phyloP scores from a whole-genome alignment of 2,888 invertebrate genomes.

The Campaea margaritaria region DNA sequence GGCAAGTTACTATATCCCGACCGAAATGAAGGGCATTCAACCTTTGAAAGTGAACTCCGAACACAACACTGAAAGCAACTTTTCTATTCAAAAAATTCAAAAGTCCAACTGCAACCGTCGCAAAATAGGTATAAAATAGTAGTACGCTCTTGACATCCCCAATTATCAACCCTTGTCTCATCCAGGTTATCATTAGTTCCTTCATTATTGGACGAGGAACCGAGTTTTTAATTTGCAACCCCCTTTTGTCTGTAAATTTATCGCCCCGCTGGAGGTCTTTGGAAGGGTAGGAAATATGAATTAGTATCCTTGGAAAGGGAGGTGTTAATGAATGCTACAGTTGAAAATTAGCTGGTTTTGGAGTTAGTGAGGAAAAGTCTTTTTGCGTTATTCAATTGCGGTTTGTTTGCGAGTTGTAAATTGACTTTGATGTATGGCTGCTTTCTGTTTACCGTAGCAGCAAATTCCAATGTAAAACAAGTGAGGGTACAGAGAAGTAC shows the following conservation, averaged over 20 bases:
- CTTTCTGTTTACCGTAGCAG: background rate
- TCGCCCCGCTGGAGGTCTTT: constrained; percentile 72
- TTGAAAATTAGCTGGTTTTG: constrained; percentile 48
- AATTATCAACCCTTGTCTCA: constrained; percentile 40
- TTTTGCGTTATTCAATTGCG: constrained; percentile 15
- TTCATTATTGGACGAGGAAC: constrained; percentile 66
- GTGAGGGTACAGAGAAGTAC: no score
- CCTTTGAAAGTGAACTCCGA: no score
- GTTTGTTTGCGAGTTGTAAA: constrained; percentile 7
- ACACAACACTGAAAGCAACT: background rate
- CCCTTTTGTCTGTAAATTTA: constrained; percentile 74
- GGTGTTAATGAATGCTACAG: constrained; percentile 62
- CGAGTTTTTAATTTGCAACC: constrained; percentile 79
- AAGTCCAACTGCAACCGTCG: constrained; percentile 1
- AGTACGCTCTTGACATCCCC: constrained; percentile 1
- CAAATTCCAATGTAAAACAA: no score
- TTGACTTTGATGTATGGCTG: constrained; percentile 4
- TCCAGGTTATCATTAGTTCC: constrained; percentile 53
- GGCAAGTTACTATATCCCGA: no score
- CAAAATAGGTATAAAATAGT: constrained; percentile 1
- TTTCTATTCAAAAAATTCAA: constrained; percentile 9
- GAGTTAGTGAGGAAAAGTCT: constrained; percentile 9
- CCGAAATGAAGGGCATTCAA: no score
- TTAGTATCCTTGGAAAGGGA: constrained; percentile 66
- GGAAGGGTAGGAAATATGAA: constrained; percentile 70